phyloP scores from a whole-genome alignment of 2,797 vertebrate species.

The Orientallactaga sibirica region DNA sequence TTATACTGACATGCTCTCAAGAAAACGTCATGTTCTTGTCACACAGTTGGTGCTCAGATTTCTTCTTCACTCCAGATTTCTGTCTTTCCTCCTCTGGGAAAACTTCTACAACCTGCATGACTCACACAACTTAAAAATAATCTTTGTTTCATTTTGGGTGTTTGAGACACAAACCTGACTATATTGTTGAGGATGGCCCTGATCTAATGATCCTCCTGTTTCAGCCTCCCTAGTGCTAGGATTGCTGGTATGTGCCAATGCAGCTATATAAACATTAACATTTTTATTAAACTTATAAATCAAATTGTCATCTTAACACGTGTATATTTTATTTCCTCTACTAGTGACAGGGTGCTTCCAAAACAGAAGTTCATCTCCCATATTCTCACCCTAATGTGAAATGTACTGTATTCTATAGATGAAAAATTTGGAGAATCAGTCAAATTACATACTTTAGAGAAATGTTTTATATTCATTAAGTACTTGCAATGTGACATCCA shows the following conservation, averaged over 20 bases:
- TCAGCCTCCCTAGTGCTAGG: not conserved
- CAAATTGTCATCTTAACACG: not conserved
- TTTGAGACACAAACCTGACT: not conserved
- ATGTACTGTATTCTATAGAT: not conserved
- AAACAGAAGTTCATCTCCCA: not conserved
- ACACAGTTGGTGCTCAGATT: not conserved
- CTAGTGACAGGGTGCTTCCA: not conserved
- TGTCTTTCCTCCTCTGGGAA: not conserved
- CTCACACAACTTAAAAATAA: not conserved
- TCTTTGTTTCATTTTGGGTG: not conserved
- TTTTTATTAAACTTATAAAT: not conserved
- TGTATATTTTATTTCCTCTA: not conserved
- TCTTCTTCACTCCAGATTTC: not conserved
- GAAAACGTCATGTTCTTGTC: not conserved
- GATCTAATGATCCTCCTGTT: no score
- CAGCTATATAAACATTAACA: not conserved
- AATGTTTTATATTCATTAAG: not conserved
- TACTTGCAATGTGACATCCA: not conserved
- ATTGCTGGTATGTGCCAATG: not conserved
- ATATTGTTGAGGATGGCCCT: not conserved
- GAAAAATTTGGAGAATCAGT: conserved; percentile 22
- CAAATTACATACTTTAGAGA: not conserved
- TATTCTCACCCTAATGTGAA: not conserved
- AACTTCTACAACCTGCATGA: not conserved
- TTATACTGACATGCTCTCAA: not conserved